Conservation (phyloP, 2,113 vertebrate genomes). For the Lophius piscatorius region DNA sequence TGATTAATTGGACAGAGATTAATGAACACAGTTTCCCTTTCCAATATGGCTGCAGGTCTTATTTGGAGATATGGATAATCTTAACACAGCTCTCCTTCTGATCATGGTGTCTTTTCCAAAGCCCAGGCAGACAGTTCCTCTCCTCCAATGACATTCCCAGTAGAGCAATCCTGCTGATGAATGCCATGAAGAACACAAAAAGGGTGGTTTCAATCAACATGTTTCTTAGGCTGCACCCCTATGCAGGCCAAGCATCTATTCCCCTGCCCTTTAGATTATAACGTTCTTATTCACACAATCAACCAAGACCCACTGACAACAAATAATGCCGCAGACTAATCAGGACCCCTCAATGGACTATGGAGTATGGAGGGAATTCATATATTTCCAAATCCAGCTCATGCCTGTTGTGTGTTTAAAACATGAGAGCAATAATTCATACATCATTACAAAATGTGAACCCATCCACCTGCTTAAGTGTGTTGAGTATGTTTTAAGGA, state of each 20-base stretch:
- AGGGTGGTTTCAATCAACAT: conserved; percentile 64
- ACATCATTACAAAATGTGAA: conserved; percentile 3
- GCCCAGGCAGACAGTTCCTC: conserved; percentile 49
- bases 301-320: conserved; percentile 58
- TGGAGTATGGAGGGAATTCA: conserved; percentile 50
- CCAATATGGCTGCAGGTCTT: conserved; percentile 68
- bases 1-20: conserved; percentile 73
- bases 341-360: conserved; percentile 61
- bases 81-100: conserved; percentile 72
- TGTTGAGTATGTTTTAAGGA: conserved; percentile 13
- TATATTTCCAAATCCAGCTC: conserved; percentile 53
- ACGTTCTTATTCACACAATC: conserved; percentile 64
- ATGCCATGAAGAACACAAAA: conserved; percentile 78
- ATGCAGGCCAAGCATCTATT: conserved; percentile 58
- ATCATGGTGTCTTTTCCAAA: conserved; percentile 67
- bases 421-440: conserved; percentile 27
- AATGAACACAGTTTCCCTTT: conserved; percentile 65
- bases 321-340: conserved; percentile 74
- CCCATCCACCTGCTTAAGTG: background rate
- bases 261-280: conserved; percentile 69
- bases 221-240: conserved; percentile 65
- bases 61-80: conserved; percentile 76
- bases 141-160: conserved; percentile 75
- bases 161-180: conserved; percentile 78
- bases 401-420: conserved; percentile 25